Evolutionary conservation across 2,113 vertebrate species (phyloP).

Genomic region (Myiagra hebetior): DNA sequence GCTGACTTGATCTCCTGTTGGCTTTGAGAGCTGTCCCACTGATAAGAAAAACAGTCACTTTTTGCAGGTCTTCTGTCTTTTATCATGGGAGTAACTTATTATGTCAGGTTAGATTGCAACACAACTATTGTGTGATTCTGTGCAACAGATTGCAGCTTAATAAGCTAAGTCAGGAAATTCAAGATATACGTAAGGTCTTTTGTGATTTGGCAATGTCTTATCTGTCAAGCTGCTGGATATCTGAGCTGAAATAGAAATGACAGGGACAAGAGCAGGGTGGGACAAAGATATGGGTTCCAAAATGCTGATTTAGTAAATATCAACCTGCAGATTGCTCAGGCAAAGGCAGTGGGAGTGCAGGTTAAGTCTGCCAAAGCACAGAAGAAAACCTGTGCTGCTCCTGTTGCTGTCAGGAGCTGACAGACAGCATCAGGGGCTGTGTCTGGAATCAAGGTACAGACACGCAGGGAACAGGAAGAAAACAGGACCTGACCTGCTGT

Average conservation of each 20-base stretch:
- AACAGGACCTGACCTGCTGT: neutral
- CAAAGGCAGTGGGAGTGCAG: neutral
- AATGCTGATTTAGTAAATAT: slow-evolving; percentile 2
- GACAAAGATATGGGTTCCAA: neutral
- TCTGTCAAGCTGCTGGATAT: neutral
- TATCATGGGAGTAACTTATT: neutral
- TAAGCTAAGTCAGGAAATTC: slow-evolving; percentile 40
- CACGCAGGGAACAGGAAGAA: neutral
- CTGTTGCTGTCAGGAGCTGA: neutral
- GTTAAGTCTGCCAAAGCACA: neutral
- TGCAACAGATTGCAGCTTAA: slow-evolving; percentile 19
- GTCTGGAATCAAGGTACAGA: neutral
- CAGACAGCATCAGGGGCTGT: neutral
- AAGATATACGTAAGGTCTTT: neutral
- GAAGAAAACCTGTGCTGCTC: neutral
- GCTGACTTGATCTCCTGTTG: neutral
- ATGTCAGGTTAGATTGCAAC: neutral
- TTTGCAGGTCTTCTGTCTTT: slow-evolving; percentile 12
- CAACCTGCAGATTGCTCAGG: neutral
- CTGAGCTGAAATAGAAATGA: slow-evolving; percentile 9
- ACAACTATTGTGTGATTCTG: neutral
- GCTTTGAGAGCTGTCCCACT: neutral
- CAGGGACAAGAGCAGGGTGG: neutral
- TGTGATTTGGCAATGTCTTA: neutral
- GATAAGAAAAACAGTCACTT: neutral